These are phyloP conservation scores for Microcebus tavaratra DNA, from an alignment of 2,113 vertebrate genomes.

Conservation along the genomic window DNA sequence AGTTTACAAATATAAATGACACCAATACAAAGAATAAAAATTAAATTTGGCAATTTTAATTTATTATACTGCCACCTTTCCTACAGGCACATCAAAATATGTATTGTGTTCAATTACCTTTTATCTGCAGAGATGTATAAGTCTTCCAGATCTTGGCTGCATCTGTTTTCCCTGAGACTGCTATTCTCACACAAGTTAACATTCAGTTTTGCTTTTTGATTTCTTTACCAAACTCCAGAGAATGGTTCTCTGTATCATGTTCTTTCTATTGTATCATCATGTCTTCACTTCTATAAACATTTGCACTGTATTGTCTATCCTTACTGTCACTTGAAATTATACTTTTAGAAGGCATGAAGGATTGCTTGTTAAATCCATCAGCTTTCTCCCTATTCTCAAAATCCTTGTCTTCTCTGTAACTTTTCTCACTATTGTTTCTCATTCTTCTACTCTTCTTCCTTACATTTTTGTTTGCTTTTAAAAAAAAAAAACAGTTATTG, in stretches of 20 bases:
- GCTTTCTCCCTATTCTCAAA: not conserved
- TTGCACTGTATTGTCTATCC: not conserved
- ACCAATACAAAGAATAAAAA: conserved; percentile 44
- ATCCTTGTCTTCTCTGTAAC: not conserved
- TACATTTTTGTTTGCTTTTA: conserved; percentile 13
- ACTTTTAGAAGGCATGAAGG: conserved; percentile 9
- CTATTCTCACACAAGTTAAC: not conserved
- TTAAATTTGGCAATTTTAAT: not conserved
- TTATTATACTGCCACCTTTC: not conserved
- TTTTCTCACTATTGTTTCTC: not conserved
- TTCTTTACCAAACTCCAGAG: conserved; percentile 24
- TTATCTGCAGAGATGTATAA: not conserved
- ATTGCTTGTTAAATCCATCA: conserved; percentile 7
- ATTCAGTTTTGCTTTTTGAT: not conserved
- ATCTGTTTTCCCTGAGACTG: not conserved
- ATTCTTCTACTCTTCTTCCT: not conserved
- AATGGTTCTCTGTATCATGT: not conserved
- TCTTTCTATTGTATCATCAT: not conserved
- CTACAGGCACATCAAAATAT: not conserved
- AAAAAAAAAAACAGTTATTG: not conserved
- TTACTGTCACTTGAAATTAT: not conserved
- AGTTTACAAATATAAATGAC: not conserved
- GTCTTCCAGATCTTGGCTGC: not conserved
- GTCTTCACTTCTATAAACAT: not conserved
- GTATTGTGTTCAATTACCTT: not conserved